Evolutionary conservation across 2,113 vertebrate species (phyloP), one percentile per base, ranked within the genome.

Genomic region (Hippoglossus stenolepis): DNA sequence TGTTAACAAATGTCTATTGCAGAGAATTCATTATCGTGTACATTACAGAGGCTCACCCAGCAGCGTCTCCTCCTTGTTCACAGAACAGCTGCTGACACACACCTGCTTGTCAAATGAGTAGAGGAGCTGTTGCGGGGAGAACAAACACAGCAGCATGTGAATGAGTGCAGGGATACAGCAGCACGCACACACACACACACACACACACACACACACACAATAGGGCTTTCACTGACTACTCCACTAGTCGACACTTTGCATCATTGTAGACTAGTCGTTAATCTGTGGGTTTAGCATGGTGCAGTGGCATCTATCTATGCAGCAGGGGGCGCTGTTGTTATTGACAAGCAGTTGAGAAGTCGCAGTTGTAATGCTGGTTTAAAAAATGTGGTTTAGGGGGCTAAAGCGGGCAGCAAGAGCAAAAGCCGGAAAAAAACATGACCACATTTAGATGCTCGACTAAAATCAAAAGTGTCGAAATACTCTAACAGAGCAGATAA

Each of bases 31-130:
- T 47, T 66, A 70, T 73, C 23, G 40, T 43, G 35, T 4, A 38
- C 43, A 64, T 75, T 28, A 65, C 57, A 71, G 63, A 40, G 11
- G 85, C 94, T 96, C 94, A 99, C 97, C 98, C 83, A 99, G 84
- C 80, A 98, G 91, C 0, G 97, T 98, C 89, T 93, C 98, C 84
- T 97, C 97, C 65, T 81, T 94, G 91, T 99, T 99, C 82, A 99
- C 72, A 0, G 97, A 98, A 79, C 97, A 97, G 89, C 97, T 98
- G 94, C 96, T 94, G 83, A 97, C 93, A 83, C 79, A 91, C 64
- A 98, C 93, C 85, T 96, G 95, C 93, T 94, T 96, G 92, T 99
- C 97, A 92, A 99, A 98, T 18, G 94, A 94, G 91, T 98, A 99
- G 62, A 99, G 93, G 74, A 96, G 94, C 97, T 99, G 82, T 73